A percentile compares a stretch with the other conserved stretches of the same genome.
These are phyloP conservation scores for Ascidia mentula DNA, from an alignment of 23 tunicate species.

Conservation along the genomic window DNA sequence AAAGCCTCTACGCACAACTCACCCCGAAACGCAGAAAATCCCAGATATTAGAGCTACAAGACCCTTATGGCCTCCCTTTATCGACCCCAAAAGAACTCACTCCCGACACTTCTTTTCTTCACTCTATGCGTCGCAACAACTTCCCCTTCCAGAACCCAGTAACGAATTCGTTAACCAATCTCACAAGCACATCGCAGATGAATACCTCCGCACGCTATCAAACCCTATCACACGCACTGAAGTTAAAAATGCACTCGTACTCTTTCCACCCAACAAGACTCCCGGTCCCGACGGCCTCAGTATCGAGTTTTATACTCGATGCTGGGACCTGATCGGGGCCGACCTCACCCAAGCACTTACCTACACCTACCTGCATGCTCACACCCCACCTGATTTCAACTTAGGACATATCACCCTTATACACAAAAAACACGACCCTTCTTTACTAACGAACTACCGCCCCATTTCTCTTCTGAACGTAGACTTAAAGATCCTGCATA, in stretches of 20 bases:
- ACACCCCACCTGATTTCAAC: background rate
- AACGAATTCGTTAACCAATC: too few relatives aligned
- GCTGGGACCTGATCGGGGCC: slow-evolving; percentile 1
- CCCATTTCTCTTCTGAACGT: background rate
- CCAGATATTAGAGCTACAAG: background rate
- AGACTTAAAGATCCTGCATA: background rate
- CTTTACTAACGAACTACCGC: background rate
- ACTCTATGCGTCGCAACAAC: too few relatives aligned
- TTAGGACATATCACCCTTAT: background rate
- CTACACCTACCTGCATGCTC: background rate
- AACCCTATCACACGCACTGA: background rate
- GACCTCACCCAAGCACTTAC: background rate
- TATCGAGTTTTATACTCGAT: background rate
- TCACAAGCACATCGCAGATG: too few relatives aligned
- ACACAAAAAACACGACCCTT: background rate
- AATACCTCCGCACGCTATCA: too few relatives aligned
- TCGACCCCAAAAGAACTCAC: background rate
- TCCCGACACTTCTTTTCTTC: too few relatives aligned
- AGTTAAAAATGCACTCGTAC: background rate
- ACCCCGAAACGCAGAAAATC: background rate
- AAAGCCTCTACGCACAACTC: too few relatives aligned
- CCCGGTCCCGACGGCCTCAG: slow-evolving; percentile 11
- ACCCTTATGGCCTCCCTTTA: background rate
- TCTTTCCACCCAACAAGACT: background rate
- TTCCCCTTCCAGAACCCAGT: too few relatives aligned